Evolutionary conservation across 2,113 vertebrate genomes (phyloP), one percentile per base, ranked within the genome.

Genomic region (Machaerirhynchus nigripectus): DNA sequence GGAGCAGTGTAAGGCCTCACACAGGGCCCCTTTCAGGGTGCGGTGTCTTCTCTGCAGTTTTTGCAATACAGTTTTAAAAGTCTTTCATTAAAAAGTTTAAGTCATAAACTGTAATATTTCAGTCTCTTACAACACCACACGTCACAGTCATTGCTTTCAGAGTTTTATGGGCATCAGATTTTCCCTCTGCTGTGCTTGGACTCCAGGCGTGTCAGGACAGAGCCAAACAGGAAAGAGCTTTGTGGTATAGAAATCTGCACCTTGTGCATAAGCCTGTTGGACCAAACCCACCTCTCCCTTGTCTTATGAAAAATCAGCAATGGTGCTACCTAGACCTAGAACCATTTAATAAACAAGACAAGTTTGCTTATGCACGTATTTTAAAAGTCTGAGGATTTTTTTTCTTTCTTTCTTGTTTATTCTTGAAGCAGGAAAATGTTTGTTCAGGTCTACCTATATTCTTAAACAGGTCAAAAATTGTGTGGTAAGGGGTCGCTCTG

Each of bases 271-370:
- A 71, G 11, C 24, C 56, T 70, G 10, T 27, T 0, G 5, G 27
- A 65, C 49, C 33, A 67, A 78, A 11, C 10, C 16, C 0, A 0
- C 8, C 22, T 75, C 16, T 89, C 20, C 40, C 3, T 16, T 1
- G 4, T 37, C 57, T 15, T 27, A 9, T 27, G 15, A 86, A 74
- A 30, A 67, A 64, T 44, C 23, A 64, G 6, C 30, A 74, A 2
- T 8, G 16, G 8, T 31, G 1, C 27, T 52, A 15, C 16, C 16
- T 15, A 35, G 30, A 63, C 35, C 35, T 40, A 52, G 11, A 23
- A 60, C 5, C 5, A 33, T 40, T 75, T 69, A 7, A 60, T 57
- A 53, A 89, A 55, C 6, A 69, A 52, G 50, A 17, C 31, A 61
- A 69, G 1, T 89, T 75, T 71, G 8, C 6, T 42, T 53, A 24